Conservation (phyloP, 64 coral and sea anemone species). For the Pachyseris speciosa region DNA sequence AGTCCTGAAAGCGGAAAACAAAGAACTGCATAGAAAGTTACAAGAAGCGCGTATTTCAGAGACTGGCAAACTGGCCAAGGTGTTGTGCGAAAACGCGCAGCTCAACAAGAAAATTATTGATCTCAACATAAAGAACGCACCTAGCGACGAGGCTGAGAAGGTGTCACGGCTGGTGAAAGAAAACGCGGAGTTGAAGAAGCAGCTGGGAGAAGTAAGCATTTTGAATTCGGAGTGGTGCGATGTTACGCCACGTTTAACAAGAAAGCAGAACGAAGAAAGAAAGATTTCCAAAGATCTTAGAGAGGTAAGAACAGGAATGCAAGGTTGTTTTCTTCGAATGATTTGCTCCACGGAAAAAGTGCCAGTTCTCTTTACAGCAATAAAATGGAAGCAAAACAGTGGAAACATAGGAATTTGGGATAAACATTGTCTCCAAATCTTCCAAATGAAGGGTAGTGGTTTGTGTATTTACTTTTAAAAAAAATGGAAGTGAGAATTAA, state of each 20-base stretch:
- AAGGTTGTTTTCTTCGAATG: no score
- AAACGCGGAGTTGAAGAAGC: conserved; percentile 78
- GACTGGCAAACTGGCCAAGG: conserved; percentile 77
- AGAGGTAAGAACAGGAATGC: conserved; percentile 32
- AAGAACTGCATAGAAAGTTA: conserved; percentile 48
- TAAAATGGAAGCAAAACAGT: neutral
- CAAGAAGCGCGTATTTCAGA: conserved; percentile 72
- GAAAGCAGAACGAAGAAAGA: conserved; percentile 47
- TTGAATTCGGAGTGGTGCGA: conserved; percentile 73
- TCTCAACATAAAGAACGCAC: conserved; percentile 48
- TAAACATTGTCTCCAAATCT: no score
- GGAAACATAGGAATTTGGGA: no score
- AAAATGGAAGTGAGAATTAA: no score
- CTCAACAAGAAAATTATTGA: conserved; percentile 72
- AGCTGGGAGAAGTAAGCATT: conserved; percentile 88
- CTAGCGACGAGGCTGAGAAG: conserved; percentile 39
- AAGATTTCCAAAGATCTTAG: conserved; percentile 68
- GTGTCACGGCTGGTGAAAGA: conserved; percentile 70
- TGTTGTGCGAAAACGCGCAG: conserved; percentile 75
- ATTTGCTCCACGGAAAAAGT: neutral
- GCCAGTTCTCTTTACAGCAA: neutral
- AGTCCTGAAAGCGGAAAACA: conserved; percentile 66
- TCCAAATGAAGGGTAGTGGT: no score
- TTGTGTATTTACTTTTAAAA: no score
- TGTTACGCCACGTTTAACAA: conserved; percentile 40